Evolutionary conservation across 1,140 invertebrate species (phyloP).

Genomic region (Pseudoatta argentina): DNA sequence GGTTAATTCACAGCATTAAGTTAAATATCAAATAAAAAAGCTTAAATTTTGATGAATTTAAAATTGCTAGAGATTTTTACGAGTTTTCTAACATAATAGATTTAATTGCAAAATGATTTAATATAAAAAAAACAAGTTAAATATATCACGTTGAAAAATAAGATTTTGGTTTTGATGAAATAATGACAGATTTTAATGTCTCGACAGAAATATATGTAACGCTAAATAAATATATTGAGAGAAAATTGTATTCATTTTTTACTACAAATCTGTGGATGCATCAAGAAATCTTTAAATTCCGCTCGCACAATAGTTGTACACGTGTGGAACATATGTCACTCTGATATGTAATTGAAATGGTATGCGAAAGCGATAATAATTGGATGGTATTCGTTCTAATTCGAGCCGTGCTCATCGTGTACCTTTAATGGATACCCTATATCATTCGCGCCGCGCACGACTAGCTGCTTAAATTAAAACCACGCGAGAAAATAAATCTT

Average conservation of each 20-base stretch:
- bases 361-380: conserved; percentile 46
- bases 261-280: background rate
- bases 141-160: background rate
- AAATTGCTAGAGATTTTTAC: background rate
- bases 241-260: background rate
- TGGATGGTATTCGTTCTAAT: conserved; percentile 49
- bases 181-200: background rate
- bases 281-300: conserved; percentile 22
- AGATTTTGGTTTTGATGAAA: background rate
- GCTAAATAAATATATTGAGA: background rate
- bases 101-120: conserved; percentile 29
- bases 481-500: conserved; percentile 66
- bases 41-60: background rate
- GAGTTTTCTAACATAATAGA: background rate
- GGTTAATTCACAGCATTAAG: background rate
- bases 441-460: conserved; percentile 30
- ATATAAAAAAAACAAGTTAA: background rate
- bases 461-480: conserved; percentile 64
- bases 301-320: background rate
- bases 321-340: background rate
- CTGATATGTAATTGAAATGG: conserved; percentile 25
- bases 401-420: conserved; percentile 40
- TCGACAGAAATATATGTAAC: background rate
- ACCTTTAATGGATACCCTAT: conserved; percentile 64
- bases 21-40: background rate